phyloP scores from a whole-genome alignment of 2,113 vertebrate species.

The Lepus europaeus region DNA sequence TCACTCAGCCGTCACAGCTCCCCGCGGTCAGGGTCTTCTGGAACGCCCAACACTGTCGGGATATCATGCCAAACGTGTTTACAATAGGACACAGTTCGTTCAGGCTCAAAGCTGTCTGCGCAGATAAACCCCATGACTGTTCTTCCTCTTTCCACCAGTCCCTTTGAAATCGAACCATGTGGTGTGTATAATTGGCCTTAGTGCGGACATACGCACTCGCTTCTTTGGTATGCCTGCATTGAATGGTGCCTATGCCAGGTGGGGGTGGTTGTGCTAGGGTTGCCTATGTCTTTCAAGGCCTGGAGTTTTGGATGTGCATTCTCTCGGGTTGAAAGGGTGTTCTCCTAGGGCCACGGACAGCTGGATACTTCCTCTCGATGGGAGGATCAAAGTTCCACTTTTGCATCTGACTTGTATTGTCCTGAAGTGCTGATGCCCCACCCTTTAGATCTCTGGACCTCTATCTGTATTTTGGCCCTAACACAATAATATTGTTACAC shows the following conservation, averaged over 20 bases:
- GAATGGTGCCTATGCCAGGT: neutral
- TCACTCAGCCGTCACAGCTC: neutral
- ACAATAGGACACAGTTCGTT: slow-evolving; percentile 7
- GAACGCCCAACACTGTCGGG: neutral
- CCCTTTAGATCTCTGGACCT: slow-evolving; percentile 47
- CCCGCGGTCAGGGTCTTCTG: neutral
- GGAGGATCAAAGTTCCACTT: neutral
- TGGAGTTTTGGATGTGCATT: neutral
- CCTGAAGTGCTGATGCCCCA: slow-evolving; percentile 72
- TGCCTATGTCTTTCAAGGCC: neutral
- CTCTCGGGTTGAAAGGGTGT: neutral
- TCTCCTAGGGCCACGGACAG: neutral
- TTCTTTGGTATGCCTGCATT: slow-evolving; percentile 14
- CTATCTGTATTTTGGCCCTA: slow-evolving; percentile 53
- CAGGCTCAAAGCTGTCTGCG: slow-evolving; percentile 12
- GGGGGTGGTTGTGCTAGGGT: neutral
- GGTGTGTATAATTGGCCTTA: neutral
- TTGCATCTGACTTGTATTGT: slow-evolving; percentile 57
- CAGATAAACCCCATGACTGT: neutral
- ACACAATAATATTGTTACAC: slow-evolving; percentile 69
- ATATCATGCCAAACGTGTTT: neutral
- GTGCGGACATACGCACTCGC: neutral
- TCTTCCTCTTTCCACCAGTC: neutral
- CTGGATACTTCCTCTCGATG: neutral
- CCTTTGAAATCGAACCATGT: neutral